Conservation (phyloP, 2,113 vertebrate genomes). For the Upupa epops region DNA sequence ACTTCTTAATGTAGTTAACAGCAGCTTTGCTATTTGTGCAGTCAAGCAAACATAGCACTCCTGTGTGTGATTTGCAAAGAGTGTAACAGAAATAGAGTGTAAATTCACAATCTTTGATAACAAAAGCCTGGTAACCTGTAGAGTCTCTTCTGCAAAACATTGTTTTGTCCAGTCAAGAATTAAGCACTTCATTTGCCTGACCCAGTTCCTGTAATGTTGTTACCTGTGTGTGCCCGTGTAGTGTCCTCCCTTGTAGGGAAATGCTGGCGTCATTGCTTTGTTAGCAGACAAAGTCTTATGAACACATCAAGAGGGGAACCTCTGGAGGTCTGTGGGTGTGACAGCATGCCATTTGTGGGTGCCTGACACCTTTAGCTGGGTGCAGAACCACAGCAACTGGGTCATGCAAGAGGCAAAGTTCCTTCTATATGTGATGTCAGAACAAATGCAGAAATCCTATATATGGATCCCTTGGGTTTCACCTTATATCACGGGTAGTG, state of each 20-base stretch:
- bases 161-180: background rate
- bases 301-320: background rate
- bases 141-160: background rate
- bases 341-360: accelerated
- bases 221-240: background rate
- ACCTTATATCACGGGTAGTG: background rate
- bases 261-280: background rate
- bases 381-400: background rate
- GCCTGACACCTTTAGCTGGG: background rate
- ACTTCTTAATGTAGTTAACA: background rate
- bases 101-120: background rate
- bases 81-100: background rate
- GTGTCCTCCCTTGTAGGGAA: background rate
- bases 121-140: background rate
- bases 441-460: background rate
- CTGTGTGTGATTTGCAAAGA: background rate
- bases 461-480: background rate
- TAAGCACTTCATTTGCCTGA: background rate
- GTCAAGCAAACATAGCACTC: background rate
- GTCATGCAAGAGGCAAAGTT: background rate
- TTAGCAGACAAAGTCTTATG: background rate
- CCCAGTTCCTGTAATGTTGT: background rate
- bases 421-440: background rate
- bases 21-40: background rate
- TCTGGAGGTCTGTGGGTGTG: background rate